Base-by-base conservation (phyloP, 1,140 invertebrate species). In the Thaumatotibia leucotreta region DNA sequence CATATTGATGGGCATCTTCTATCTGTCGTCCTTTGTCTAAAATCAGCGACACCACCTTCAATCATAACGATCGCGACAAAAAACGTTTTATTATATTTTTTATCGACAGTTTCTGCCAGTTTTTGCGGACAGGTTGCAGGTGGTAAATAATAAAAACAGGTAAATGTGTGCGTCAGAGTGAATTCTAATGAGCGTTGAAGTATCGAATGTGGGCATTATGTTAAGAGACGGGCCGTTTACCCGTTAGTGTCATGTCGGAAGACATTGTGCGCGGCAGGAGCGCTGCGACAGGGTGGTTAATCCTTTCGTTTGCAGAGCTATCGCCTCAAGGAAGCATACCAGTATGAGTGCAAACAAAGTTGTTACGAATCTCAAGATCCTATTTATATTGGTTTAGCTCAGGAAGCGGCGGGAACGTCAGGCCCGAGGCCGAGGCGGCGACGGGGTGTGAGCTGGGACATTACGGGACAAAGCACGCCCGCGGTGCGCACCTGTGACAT, bases 11-110 rank as follows among this genome's bases (percentile, higher is more conserved):
- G 86, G 72, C 64, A 68, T 64, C 74, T 69, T 73, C 79, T 88
- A 89, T 89, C 88, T 84, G 76, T 83, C 75, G 69, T 63, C 70
- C 82, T 91, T 91, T 91, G 86, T 89, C 88, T 82, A 83, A 83
- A 89, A 89, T 91, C 88, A 88, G 88, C 88, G 87, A 88, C 86
- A 87, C 75, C 73, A 74, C 80, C 72, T 84, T 88, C 84, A 87
- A 91, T 89, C 85, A 91, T 89, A 86, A 80, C 66, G 78, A 82
- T 84, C 72, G 70, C 69, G 72, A 82, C 79, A 88, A 86, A 88
- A 89, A 72, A 74, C 67, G 64, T 79, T 82, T 81, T 79, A 78
- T 83, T 84, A 78, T 81, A 83, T 85, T 77, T 73, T 64, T 64
- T 64, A 35, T 64, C 14, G 29, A n/a, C 52, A 27, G n/a, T 58